Conservation (phyloP, 2,113 vertebrate genomes). For the Cromileptes altivelis region DNA sequence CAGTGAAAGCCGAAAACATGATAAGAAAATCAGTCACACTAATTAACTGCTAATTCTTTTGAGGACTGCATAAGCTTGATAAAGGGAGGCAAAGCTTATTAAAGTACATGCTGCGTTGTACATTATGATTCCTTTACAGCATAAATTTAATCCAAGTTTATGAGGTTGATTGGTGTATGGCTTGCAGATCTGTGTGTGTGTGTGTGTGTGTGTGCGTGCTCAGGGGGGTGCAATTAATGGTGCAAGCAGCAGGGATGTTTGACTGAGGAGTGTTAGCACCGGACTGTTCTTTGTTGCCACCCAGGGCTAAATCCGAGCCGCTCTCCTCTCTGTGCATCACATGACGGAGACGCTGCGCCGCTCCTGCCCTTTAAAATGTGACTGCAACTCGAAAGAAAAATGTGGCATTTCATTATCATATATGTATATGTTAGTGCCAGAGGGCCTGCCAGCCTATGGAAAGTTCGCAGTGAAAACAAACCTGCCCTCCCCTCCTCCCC, state of each 20-base stretch:
- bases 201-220: not conserved
- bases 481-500: slow-evolving; percentile 1
- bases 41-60: slow-evolving; percentile 82
- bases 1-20: slow-evolving; percentile 74
- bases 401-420: slow-evolving; percentile 80
- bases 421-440: slow-evolving; percentile 69
- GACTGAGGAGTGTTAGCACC: slow-evolving; percentile 33
- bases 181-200: not conserved
- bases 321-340: slow-evolving; percentile 7
- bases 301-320: slow-evolving; percentile 58
- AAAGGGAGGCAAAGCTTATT: slow-evolving; percentile 76
- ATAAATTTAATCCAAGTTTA: slow-evolving; percentile 75
- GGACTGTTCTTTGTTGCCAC: slow-evolving; percentile 75
- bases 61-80: slow-evolving; percentile 78
- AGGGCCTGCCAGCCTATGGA: slow-evolving; percentile 56
- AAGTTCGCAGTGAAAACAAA: slow-evolving; percentile 39
- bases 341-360: not conserved
- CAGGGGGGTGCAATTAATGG: not conserved
- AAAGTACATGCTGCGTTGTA: slow-evolving; percentile 61
- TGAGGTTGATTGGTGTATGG: slow-evolving; percentile 55
- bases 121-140: slow-evolving; percentile 76
- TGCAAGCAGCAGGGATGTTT: slow-evolving; percentile 4
- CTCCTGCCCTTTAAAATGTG: slow-evolving; percentile 64
- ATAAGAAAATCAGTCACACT: slow-evolving; percentile 79
- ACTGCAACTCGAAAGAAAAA: slow-evolving; percentile 64